These are phyloP conservation scores for Garrulus glandarius DNA, from an alignment of 2,797 vertebrate genomes.

Conservation along the genomic window DNA sequence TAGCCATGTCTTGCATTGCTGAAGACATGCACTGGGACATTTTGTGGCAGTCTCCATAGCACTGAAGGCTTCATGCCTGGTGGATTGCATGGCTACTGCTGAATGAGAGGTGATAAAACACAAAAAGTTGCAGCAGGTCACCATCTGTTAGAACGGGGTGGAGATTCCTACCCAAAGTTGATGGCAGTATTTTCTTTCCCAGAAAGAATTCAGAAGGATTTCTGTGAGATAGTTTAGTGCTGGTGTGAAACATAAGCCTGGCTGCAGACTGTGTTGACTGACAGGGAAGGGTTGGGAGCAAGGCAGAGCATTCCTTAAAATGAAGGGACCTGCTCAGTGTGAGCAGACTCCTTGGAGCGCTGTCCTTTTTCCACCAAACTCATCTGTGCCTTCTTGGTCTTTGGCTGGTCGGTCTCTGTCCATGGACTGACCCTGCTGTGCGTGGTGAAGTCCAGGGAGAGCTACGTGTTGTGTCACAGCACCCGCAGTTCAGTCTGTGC, in stretches of 20 bases:
- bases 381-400: not conserved
- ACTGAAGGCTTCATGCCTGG: not conserved
- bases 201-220: not conserved
- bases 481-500: not conserved
- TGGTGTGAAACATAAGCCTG: not conserved
- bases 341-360: not conserved
- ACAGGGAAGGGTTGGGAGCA: not conserved
- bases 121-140: not conserved
- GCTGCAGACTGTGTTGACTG: not conserved
- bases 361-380: not conserved
- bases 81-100: not conserved
- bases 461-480: fast-evolving
- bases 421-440: not conserved
- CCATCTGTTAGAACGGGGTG: not conserved
- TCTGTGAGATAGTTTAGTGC: not conserved
- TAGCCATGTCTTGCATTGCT: not conserved
- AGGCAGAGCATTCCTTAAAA: not conserved
- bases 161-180: not conserved
- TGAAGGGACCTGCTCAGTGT: not conserved
- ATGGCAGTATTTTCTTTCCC: not conserved
- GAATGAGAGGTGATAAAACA: not conserved
- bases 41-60: not conserved
- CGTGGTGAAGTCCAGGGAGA: fast-evolving
- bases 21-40: not conserved
- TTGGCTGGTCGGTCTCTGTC: not conserved